Percentiles rank a stretch among this genome's conserved stretches.
phyloP scores from a whole-genome alignment of 2,113 vertebrate species.

The Steatornis caripensis region DNA sequence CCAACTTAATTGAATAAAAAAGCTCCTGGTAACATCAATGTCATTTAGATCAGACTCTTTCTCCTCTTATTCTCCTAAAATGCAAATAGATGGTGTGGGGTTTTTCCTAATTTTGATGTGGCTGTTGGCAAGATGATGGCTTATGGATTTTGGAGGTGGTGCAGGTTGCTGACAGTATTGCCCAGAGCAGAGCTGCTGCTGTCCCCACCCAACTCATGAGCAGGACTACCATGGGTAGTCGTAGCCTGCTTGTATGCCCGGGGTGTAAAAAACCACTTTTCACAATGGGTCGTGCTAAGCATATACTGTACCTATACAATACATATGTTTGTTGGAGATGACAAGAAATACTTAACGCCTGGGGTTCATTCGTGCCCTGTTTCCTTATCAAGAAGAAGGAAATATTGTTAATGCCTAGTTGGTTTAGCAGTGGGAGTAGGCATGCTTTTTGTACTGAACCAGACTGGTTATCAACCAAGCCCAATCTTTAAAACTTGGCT shows the following conservation, averaged over 20 bases:
- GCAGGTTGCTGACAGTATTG: neutral
- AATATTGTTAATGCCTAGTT: neutral
- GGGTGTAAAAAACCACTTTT: neutral
- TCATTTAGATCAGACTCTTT: neutral
- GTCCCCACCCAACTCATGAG: neutral
- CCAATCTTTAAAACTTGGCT: neutral
- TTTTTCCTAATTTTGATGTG: neutral
- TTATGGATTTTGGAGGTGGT: neutral
- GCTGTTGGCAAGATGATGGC: neutral
- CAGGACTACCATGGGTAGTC: neutral
- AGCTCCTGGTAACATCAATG: neutral
- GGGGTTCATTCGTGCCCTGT: neutral
- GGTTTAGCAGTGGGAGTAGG: neutral
- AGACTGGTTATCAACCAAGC: neutral
- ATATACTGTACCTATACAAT: neutral
- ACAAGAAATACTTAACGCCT: neutral
- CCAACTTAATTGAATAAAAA: conserved; percentile 17
- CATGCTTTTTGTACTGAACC: neutral
- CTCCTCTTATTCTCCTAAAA: neutral
- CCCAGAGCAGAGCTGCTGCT: neutral
- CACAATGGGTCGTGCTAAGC: neutral
- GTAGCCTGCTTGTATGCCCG: neutral
- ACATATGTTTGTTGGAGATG: rapidly evolving
- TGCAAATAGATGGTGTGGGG: neutral
- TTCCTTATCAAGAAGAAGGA: neutral